Evolutionary conservation across 2,888 invertebrate genomes (phyloP).

Genomic region (Synergus umbraculus): DNA sequence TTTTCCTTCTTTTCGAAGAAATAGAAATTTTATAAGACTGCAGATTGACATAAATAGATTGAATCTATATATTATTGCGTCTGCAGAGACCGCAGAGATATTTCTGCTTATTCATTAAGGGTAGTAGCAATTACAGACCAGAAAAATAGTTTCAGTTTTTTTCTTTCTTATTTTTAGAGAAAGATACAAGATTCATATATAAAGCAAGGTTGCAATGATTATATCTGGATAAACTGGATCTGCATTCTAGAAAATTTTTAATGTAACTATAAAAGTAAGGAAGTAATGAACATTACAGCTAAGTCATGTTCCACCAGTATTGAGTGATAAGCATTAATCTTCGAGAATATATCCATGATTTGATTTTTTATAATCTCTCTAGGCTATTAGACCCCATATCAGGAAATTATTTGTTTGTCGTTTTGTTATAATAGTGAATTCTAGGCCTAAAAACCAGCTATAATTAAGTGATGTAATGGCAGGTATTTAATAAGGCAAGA

Average conservation of each 20-base stretch:
- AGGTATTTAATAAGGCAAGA: slow-evolving; percentile 13
- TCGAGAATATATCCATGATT: not conserved
- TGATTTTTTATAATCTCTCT: too few relatives aligned
- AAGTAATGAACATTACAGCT: not conserved
- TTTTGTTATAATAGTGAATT: not conserved
- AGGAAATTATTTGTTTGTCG: too few relatives aligned
- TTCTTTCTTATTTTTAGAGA: slow-evolving; percentile 11
- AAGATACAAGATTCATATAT: not conserved
- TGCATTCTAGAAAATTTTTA: slow-evolving; percentile 28
- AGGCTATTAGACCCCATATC: too few relatives aligned
- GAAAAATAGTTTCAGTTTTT: slow-evolving; percentile 17
- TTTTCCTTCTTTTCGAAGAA: not conserved
- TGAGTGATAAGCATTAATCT: not conserved
- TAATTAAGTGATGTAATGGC: not conserved
- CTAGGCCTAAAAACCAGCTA: not conserved
- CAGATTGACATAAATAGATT: not conserved
- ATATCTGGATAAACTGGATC: slow-evolving; percentile 29
- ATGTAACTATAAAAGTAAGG: not conserved
- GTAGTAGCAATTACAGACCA: slow-evolving; percentile 1
- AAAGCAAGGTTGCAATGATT: slow-evolving; percentile 15
- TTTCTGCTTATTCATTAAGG: slow-evolving; percentile 28
- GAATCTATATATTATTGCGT: too few relatives aligned
- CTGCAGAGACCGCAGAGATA: slow-evolving; percentile 9
- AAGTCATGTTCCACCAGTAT: not conserved
- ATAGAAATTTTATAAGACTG: not conserved